Evolutionary conservation across 35 echinoderm and acorn worm species (phyloP).

Genomic region (Ophioderma brevispina): DNA sequence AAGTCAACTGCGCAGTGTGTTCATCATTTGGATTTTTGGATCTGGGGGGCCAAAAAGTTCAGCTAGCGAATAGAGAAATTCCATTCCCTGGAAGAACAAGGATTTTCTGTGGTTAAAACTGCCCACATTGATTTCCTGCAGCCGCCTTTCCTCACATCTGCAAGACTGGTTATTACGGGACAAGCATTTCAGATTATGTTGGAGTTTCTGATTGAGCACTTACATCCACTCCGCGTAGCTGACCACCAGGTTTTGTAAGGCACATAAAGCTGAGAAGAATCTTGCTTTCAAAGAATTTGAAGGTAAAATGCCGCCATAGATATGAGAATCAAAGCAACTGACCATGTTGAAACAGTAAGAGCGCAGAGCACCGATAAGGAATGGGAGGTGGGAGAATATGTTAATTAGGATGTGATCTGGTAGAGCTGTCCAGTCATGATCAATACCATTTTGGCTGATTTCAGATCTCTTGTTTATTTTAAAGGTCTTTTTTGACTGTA

Average conservation of each 20-base stretch:
- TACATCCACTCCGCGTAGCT: constrained; percentile 68
- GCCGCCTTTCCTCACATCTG: constrained; percentile 68
- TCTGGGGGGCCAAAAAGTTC: constrained; percentile 88
- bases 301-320: constrained; percentile 79
- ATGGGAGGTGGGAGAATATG: constrained; percentile 61
- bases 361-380: constrained; percentile 63
- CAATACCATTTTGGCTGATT: constrained; percentile 21
- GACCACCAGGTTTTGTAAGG: constrained; percentile 56
- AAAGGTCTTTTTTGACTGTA: too few species aligned
- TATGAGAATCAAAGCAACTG: constrained; percentile 53
- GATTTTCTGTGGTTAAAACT: constrained; percentile 88
- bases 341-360: constrained; percentile 80
- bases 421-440: constrained; percentile 59
- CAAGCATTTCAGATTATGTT: constrained; percentile 69
- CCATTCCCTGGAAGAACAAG: constrained; percentile 85
- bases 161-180: constrained; percentile 60
- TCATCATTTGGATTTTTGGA: constrained; percentile 49
- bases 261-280: constrained; percentile 64
- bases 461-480: too few species aligned
- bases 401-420: constrained; percentile 87
- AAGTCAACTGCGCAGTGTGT: constrained; percentile 71
- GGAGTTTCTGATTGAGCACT: constrained; percentile 45
- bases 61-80: constrained; percentile 76
- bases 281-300: constrained; percentile 48
- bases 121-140: constrained; percentile 64